These are phyloP conservation scores for Albula goreensis DNA, from an alignment of 2,113 vertebrate genomes.

Conservation along the genomic window DNA sequence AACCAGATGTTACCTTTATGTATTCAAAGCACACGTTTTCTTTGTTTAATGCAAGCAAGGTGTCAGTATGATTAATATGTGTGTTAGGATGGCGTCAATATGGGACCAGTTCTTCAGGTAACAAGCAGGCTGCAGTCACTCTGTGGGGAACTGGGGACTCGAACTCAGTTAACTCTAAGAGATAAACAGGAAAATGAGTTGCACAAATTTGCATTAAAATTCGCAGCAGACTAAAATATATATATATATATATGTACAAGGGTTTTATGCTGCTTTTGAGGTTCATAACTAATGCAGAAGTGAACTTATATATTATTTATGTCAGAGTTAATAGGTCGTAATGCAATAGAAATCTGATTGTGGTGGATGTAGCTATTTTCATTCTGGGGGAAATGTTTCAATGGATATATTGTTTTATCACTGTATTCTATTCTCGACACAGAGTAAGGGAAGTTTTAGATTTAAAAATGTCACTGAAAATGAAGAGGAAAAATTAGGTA, in stretches of 20 bases:
- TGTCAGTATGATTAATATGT: slow-evolving; percentile 32
- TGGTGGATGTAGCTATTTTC: background rate
- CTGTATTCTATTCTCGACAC: background rate
- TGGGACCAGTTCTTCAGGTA: slow-evolving; percentile 16
- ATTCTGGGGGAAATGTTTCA: background rate
- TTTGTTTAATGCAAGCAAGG: slow-evolving; percentile 24
- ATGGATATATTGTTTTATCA: background rate
- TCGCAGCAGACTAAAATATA: slow-evolving; percentile 59
- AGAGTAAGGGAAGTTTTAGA: background rate
- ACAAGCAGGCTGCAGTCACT: slow-evolving; percentile 14
- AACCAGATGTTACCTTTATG: background rate
- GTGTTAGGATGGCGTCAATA: slow-evolving; percentile 12
- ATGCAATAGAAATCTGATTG: slow-evolving; percentile 22
- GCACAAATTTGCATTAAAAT: slow-evolving; percentile 53
- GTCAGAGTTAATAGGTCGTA: slow-evolving; percentile 49
- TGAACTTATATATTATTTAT: slow-evolving; percentile 68
- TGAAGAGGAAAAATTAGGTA: background rate
- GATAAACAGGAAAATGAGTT: slow-evolving; percentile 37
- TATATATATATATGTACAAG: slow-evolving; percentile 20
- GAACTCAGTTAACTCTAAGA: slow-evolving; percentile 35
- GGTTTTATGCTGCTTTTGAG: slow-evolving; percentile 52
- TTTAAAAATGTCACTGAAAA: background rate
- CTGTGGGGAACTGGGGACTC: slow-evolving; percentile 21
- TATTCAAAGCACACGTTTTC: slow-evolving; percentile 1
- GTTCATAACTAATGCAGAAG: slow-evolving; percentile 66